These are phyloP conservation scores for Rhinophrynus dorsalis DNA, from an alignment of 2,797 vertebrate species.

Conservation along the genomic window DNA sequence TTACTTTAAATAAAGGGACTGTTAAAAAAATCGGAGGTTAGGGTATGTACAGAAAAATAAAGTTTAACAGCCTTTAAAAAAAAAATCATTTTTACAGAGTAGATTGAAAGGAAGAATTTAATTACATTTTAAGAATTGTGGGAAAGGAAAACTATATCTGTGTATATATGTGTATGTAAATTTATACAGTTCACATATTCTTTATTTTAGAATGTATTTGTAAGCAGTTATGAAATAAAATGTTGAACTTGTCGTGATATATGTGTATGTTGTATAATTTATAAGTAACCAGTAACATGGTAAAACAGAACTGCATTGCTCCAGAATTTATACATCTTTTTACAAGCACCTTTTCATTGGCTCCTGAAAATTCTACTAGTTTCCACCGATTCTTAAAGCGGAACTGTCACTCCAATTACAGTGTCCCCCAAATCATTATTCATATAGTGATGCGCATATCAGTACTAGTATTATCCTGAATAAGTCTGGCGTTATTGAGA, in stretches of 20 bases:
- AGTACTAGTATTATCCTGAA: no score
- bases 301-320: no score
- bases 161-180: constrained; percentile 47
- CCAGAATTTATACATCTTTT: no score
- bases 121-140: constrained; percentile 68
- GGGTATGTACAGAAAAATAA: constrained; percentile 72
- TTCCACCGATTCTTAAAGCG: no score
- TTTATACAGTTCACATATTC: constrained; percentile 74
- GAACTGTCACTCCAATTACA: no score
- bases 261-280: not conserved
- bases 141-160: constrained; percentile 50
- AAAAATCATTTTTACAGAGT: constrained; percentile 76
- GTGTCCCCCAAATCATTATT: no score
- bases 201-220: constrained; percentile 77
- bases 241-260: not conserved
- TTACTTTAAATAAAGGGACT: constrained; percentile 74
- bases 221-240: constrained; percentile 70
- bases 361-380: no score
- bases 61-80: constrained; percentile 67
- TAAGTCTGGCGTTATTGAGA: no score
- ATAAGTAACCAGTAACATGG: no score
- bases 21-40: constrained; percentile 67
- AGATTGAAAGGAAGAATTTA: constrained; percentile 66
- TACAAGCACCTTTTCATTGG: no score
- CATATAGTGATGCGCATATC: no score